Evolutionary conservation across 2,113 vertebrate genomes (phyloP), one percentile per base, ranked within the genome.

Genomic region (Heliornis fulica): DNA sequence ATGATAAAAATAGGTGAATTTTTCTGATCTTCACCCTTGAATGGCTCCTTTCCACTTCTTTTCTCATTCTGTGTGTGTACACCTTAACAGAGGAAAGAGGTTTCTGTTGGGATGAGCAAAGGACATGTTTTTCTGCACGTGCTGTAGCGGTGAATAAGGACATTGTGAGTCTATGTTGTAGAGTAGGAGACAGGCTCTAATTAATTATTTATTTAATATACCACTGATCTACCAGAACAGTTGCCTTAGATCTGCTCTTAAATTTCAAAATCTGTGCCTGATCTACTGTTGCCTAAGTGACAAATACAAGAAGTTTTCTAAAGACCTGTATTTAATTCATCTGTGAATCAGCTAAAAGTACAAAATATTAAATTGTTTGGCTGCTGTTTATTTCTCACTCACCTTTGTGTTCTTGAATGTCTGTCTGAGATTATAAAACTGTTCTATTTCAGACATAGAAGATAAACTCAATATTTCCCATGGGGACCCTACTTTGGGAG

Each of bases 1-100:
- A 76, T 46, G 86, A 51, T 46, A 91, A 70, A 93, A 86, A 56
- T 9, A 60, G 51, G 43, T 88, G 75, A 83, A 81, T 80, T 88
- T 96, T 80, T 59, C 40, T 80, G 66, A 38, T 76, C 31, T 84
- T 93, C 83, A 83, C 20, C 70, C 36, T 69, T 48, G 66, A 87
- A 54, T 40, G 41, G 48, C 38, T 91, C 23, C 40, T 91, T 31
- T 70, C 25, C 36, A 60, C 15, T 53, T 84, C 43, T 87, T 87
- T 66, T 36, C 43, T 71, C 29, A 38, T 81, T 89, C 87, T 69
- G 74, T 12, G 8, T 57, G 2, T 64, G 57, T 40, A n/a, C 66
- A 57, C 21, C 11, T 34, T 9, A 48, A 66, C 43, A 59, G 56
- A 75, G 46, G 26, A 20, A 81, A 12, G 76, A 66, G 13, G 17